These are phyloP conservation scores for Xylophagus ater DNA, from an alignment of 2,888 invertebrate genomes.

Conservation along the genomic window DNA sequence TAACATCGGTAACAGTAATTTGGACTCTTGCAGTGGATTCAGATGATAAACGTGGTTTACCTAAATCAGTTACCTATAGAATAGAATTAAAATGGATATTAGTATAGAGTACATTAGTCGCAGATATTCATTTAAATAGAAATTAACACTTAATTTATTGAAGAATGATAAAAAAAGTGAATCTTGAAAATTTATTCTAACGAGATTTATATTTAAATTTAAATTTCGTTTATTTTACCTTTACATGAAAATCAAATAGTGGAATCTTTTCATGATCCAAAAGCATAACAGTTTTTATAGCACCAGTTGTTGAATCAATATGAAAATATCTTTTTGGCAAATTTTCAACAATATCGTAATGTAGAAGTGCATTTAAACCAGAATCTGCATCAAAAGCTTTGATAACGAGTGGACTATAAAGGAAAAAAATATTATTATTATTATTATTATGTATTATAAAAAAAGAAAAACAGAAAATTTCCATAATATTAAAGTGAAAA, in stretches of 20 bases:
- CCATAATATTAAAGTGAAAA: no score
- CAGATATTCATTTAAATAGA: no score
- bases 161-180: no score
- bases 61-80: constrained; percentile 67
- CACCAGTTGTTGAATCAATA: constrained; percentile 80
- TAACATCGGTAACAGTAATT: constrained; percentile 69
- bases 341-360: constrained; percentile 75
- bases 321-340: constrained; percentile 67
- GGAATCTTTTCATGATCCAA: constrained; percentile 69
- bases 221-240: constrained; percentile 38
- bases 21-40: constrained; percentile 67
- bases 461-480: no score
- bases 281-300: constrained; percentile 61
- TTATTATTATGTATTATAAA: neutral
- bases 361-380: constrained; percentile 70
- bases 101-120: no score
- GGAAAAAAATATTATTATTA: neutral
- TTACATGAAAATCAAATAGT: constrained; percentile 68
- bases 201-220: neutral
- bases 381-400: constrained; percentile 77
- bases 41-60: constrained; percentile 69
- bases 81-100: no score
- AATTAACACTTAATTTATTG: no score
- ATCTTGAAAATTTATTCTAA: no score
- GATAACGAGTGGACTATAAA: constrained; percentile 66